These are phyloP conservation scores for Chironomus tepperi DNA, from an alignment of 1,140 invertebrate genomes.

Conservation along the genomic window DNA sequence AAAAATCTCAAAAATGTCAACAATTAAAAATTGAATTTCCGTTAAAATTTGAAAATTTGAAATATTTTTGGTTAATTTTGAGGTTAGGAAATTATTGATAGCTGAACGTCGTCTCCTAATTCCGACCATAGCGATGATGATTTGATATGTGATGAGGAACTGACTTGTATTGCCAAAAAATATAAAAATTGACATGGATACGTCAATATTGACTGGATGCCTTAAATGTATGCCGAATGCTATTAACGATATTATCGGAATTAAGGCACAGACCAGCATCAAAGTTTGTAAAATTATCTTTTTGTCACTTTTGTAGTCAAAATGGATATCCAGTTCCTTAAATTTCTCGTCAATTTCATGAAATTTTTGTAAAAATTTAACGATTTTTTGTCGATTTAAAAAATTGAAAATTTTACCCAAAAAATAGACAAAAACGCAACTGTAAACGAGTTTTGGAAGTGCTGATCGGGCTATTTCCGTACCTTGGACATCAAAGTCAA, in stretches of 20 bases:
- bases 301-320: background rate
- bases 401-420: background rate
- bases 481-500: background rate
- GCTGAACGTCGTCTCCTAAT: background rate
- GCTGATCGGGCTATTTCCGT: background rate
- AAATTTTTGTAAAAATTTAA: background rate
- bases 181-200: background rate
- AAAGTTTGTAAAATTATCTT: background rate
- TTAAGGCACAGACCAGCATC: background rate
- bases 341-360: background rate
- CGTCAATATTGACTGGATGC: background rate
- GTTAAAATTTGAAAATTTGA: background rate
- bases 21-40: background rate
- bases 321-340: background rate
- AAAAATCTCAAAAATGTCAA: background rate
- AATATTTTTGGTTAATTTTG: background rate
- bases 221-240: background rate
- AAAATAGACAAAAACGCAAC: background rate
- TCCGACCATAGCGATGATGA: background rate
- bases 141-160: background rate
- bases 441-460: background rate
- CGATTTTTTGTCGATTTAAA: background rate
- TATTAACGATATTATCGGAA: background rate
- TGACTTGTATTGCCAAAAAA: background rate
- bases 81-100: background rate